Evolutionary conservation across 1,140 invertebrate species (phyloP), one percentile per base, ranked within the genome.

Genomic region (Listronotus oregonensis): DNA sequence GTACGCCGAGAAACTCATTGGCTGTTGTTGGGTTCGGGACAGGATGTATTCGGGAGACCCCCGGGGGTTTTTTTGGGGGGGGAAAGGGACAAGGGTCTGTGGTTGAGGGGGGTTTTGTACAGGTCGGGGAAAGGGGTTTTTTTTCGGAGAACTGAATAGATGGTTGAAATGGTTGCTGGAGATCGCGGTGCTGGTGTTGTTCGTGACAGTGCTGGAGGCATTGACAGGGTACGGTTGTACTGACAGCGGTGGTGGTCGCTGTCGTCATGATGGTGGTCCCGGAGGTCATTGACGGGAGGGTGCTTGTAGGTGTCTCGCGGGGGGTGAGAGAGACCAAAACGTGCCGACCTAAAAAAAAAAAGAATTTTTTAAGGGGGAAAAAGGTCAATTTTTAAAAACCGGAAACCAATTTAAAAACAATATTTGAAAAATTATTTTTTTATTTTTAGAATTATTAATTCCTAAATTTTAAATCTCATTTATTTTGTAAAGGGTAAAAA

Each of bases 301-400:
- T 47, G 73, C 74, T 58, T 21, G 56, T 39, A 9, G 64, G 21
- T 12, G 68, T 39, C 34, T 85, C 83, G 3, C 84, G 79, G 8
- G 84, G 82, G 11, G 90, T 90, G n/a, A 96, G 80, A 0, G 93
- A 93, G 43, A 96, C 88, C 72, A 92, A 91, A 40, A 92, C 86
- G 77, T 96, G 93, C 92, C 92, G 3, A 94, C 90, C 63, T 65
- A 37, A 12, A 65, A 65, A 2, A 51, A 49, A 42, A 11, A 8
- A 54, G 6, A 40, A 5, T 5, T 27, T 3, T 27, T 27, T 27
- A 27, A 27, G 21, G n/a, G n/a, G n/a, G n/a, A n/a, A n/a, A n/a
- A n/a, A n/a, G n/a, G n/a, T n/a, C n/a, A n/a, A n/a, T n/a, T n/a
- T n/a, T n/a, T n/a, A n/a, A n/a, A n/a, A n/a, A n/a, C n/a, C n/a